Evolutionary conservation across 2,113 vertebrate species (phyloP), one percentile per base, ranked within the genome.

Genomic region (Meleagris gallopavo): DNA sequence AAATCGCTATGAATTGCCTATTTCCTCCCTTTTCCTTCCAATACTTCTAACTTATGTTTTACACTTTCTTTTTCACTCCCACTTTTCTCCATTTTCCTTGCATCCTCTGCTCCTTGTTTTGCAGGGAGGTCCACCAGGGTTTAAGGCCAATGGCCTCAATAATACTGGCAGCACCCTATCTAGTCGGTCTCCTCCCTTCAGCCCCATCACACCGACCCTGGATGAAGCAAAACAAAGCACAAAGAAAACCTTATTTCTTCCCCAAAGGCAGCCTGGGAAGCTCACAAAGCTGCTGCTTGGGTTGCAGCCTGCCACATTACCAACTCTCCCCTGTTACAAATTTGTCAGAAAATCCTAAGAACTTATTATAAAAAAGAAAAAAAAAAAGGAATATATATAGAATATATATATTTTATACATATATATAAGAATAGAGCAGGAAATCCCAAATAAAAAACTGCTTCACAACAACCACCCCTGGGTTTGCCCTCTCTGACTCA

Each of bases 1-100:
- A 22, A 32, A 8, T 9, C 29, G 17, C 25, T 87, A 61, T 0
- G 6, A 72, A 41, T 7, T 30, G 22, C 5, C 0, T 8, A 57
- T 78, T 75, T 83, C 52, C 57, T 52, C 14, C 40, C 82, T 73
- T 73, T 52, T 34, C n/a, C 20, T 82, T 13, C 45, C 36, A 32
- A 48, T 13, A 17, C 8, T 76, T 34, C 54, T 38, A 27, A 58
- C 34, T 46, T 19, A n/a, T 21, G 29, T 9, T 34, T 43, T 6
- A 13, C 1, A 3, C 22, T 4, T 7, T 21, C 20, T n/a, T 43
- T 24, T 36, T 40, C 11, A 27, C 43, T 25, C 38, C 4, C 38
- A 4, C 8, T 75, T 67, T 5, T 30, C 25, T 34, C 41, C 15
- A 34, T 25, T 75, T 60, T 45, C 43, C 24, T 54, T 71, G 16